These are phyloP conservation scores for Epicampocera succincta DNA, from an alignment of 2,888 invertebrate species.

Conservation along the genomic window DNA sequence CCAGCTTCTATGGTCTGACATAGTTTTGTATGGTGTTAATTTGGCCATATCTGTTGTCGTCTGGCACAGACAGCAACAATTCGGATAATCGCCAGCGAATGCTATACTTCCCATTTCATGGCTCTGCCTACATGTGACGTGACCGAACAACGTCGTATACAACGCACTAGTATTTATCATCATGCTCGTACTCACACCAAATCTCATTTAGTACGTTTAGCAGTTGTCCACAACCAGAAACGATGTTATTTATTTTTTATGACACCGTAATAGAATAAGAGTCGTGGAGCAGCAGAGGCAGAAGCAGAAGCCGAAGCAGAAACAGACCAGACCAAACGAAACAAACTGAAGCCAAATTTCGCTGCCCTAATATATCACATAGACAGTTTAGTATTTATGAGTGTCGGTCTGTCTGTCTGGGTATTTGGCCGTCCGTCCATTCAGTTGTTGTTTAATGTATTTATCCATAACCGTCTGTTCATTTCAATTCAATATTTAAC, in stretches of 20 bases:
- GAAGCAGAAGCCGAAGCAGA: constrained; percentile 22
- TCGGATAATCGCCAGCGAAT: too few relatives aligned
- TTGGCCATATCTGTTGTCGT: too few relatives aligned
- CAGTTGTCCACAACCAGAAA: constrained; percentile 45
- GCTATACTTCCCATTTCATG: constrained; percentile 22
- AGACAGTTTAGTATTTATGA: constrained; percentile 8
- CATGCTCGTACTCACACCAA: constrained; percentile 10
- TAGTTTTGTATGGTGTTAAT: too few relatives aligned
- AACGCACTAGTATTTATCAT: constrained; percentile 12
- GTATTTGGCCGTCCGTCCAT: constrained; percentile 1
- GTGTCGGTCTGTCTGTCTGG: neutral
- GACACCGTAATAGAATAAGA: constrained; percentile 48
- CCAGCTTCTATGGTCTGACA: too few relatives aligned
- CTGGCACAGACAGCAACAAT: too few relatives aligned
- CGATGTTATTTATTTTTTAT: constrained; percentile 56
- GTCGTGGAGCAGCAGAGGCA: neutral
- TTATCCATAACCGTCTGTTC: constrained; percentile 21
- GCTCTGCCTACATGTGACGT: constrained; percentile 16
- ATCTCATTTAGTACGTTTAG: constrained; percentile 6
- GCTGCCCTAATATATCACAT: constrained; percentile 38
- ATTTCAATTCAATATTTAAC: constrained; percentile 59
- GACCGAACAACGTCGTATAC: constrained; percentile 4
- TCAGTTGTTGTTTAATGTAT: neutral
- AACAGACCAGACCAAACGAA: constrained; percentile 7
- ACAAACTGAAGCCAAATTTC: constrained; percentile 25